Percentiles rank a stretch among this genome's conserved stretches.
Conservation (phyloP, 37 sponge, comb jelly and placozoan genomes). For the Dysidea cf. avara region DNA sequence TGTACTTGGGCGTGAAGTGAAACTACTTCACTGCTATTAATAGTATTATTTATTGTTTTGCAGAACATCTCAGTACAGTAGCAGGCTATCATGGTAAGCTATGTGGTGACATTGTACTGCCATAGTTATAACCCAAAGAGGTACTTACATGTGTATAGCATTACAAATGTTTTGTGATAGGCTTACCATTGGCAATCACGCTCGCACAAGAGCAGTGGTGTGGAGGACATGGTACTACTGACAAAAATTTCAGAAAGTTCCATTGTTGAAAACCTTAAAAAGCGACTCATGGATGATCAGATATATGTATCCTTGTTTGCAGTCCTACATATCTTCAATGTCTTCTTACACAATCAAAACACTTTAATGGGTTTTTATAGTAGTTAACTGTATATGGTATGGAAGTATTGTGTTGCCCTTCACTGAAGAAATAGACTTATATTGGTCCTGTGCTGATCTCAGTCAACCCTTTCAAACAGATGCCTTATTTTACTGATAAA, state of each 20-base stretch:
- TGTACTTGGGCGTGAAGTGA: no score
- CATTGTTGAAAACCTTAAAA: slow-evolving; percentile 96
- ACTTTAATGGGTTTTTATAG: no score
- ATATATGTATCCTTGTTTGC: slow-evolving; percentile 92
- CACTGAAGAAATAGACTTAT: slow-evolving; percentile 75
- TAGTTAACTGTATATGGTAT: slow-evolving; percentile 10
- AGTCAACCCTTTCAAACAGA: slow-evolving; percentile 94
- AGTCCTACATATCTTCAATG: no score
- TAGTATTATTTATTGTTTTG: no score
- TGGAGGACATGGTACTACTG: slow-evolving; percentile 98
- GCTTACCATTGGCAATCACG: slow-evolving; percentile 93
- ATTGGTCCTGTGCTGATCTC: slow-evolving; percentile 96
- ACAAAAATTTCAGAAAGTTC: slow-evolving; percentile 90
- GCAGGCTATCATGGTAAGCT: no score
- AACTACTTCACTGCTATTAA: no score
- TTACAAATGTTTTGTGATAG: slow-evolving; percentile 27
- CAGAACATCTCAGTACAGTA: no score
- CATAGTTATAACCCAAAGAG: no score
- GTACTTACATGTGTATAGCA: no score
- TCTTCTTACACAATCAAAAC: no score
- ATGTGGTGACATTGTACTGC: no score
- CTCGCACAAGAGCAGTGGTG: slow-evolving; percentile 85
- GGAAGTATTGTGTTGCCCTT: not conserved
- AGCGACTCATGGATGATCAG: slow-evolving; percentile 87
- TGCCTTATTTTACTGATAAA: slow-evolving; percentile 96